Evolutionary conservation across 2,888 invertebrate species (phyloP).

Genomic region (Phyllotreta striolata): DNA sequence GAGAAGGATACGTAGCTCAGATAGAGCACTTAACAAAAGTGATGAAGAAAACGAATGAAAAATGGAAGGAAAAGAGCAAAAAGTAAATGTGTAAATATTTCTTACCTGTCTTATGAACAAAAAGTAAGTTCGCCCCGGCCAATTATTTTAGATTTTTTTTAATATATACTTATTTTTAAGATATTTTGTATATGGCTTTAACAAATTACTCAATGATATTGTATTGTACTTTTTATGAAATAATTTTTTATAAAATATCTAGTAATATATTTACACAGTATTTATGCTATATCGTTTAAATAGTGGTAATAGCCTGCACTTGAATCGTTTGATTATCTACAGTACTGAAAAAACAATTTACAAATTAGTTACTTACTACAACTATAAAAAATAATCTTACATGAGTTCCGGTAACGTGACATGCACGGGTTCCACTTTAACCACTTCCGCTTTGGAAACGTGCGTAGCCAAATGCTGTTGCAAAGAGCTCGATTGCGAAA

Average conservation of each 20-base stretch:
- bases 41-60: constrained; percentile 48
- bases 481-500: constrained; percentile 51
- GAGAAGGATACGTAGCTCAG: constrained; percentile 49
- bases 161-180: background rate
- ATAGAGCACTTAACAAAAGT: constrained; percentile 50
- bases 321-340: constrained; percentile 54
- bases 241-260: constrained; percentile 1
- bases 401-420: constrained; percentile 54
- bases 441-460: constrained; percentile 32
- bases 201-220: background rate
- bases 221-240: constrained; percentile 10
- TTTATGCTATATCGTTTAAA: constrained; percentile 17
- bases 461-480: constrained; percentile 51
- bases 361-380: background rate
- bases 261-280: background rate
- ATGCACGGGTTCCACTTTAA: constrained; percentile 56
- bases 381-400: constrained; percentile 52
- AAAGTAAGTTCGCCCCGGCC: background rate
- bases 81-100: constrained; percentile 18
- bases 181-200: too few relatives aligned
- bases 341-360: constrained; percentile 46
- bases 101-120: background rate
- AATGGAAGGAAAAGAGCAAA: constrained; percentile 48
- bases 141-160: constrained; percentile 4
- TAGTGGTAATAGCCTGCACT: constrained; percentile 49